Percentiles rank a stretch among this genome's conserved stretches.
Evolutionary conservation across 2,113 vertebrate genomes (phyloP).

Genomic region (Onychorhynchus coronatus): DNA sequence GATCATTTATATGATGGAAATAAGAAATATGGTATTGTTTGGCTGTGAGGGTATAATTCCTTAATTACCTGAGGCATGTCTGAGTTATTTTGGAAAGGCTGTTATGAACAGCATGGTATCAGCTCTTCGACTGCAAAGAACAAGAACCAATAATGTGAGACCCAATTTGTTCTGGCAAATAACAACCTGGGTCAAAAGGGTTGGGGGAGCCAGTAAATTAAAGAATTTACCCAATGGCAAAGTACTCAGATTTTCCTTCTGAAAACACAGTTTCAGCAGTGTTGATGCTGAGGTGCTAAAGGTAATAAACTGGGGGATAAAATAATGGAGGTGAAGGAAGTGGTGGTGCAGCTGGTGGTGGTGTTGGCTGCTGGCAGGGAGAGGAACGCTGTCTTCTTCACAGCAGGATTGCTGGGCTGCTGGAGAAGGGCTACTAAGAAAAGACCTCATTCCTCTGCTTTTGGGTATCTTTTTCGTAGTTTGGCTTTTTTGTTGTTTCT

Average conservation of each 20-base stretch:
- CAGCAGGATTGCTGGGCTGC: neutral
- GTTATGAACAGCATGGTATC: neutral
- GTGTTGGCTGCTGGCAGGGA: neutral
- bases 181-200: neutral
- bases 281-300: neutral
- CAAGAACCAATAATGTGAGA: conserved; percentile 4
- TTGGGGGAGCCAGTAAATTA: neutral
- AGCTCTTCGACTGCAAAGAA: neutral
- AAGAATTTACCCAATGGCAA: conserved; percentile 23
- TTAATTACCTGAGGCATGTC: conserved; percentile 44
- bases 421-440: neutral
- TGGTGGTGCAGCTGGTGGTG: neutral
- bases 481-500: neutral
- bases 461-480: neutral
- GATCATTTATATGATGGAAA: conserved; percentile 42
- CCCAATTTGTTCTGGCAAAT: conserved; percentile 31
- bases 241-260: neutral
- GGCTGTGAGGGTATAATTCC: conserved; percentile 11
- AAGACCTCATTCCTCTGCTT: neutral
- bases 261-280: neutral
- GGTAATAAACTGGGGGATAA: neutral
- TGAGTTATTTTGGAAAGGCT: conserved; percentile 32
- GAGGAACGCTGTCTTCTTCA: neutral
- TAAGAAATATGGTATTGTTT: conserved; percentile 49
- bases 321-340: neutral